phyloP scores from a whole-genome alignment of 2,797 vertebrate species.

The Fistularia commersonii region DNA sequence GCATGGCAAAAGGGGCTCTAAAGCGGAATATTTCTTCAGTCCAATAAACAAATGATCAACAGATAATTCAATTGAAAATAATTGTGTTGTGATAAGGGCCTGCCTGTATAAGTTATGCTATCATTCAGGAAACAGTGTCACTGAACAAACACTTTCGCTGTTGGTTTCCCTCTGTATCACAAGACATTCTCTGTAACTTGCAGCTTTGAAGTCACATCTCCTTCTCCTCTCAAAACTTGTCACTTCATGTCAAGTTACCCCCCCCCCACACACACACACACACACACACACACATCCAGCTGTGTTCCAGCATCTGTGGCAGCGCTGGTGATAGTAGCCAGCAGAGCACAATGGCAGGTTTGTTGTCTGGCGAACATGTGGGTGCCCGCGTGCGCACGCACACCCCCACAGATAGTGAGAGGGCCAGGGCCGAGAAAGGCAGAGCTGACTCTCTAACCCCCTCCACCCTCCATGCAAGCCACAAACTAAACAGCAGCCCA shows the following conservation, averaged over 20 bases:
- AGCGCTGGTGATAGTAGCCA: conserved; percentile 29
- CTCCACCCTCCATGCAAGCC: conserved; percentile 75
- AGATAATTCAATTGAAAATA: too few relatives aligned
- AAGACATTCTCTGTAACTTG: conserved; percentile 6
- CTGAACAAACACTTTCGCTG: conserved; percentile 1
- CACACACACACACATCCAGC: conserved; percentile 27
- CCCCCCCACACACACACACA: conserved; percentile 5
- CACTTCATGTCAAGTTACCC: conserved; percentile 31
- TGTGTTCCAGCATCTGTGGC: conserved; percentile 30
- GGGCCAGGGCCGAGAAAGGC: conserved; percentile 55
- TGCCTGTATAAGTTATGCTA: too few relatives aligned
- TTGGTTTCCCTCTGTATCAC: too few relatives aligned
- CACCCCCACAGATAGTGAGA: conserved; percentile 74
- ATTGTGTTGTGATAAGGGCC: too few relatives aligned
- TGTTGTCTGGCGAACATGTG: conserved; percentile 71
- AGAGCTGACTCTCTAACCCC: conserved; percentile 69
- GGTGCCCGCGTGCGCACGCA: conserved; percentile 27
- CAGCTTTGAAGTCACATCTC: conserved; percentile 11
- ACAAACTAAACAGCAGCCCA: conserved; percentile 83
- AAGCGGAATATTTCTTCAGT: neutral
- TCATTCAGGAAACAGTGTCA: neutral
- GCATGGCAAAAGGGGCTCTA: neutral
- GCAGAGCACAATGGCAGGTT: conserved; percentile 71
- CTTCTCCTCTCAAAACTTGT: conserved; percentile 20
- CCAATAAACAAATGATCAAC: too few relatives aligned